These are phyloP conservation scores for Parochlus steinenii DNA, from an alignment of 2,888 invertebrate species.

Conservation along the genomic window DNA sequence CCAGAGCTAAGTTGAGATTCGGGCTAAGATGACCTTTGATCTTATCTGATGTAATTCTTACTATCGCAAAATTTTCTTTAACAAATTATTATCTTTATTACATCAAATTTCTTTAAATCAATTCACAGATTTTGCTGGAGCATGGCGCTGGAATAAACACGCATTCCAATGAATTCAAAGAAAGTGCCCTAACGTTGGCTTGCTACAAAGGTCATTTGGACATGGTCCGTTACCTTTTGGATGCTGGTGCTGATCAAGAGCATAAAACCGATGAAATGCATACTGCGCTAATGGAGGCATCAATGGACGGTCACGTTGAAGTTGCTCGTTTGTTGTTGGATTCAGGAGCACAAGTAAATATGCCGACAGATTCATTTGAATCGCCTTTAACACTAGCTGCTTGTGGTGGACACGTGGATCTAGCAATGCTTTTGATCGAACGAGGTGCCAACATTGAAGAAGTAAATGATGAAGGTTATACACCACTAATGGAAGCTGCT, in stretches of 20 bases:
- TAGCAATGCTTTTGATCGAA: conserved; percentile 89
- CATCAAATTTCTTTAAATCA: conserved; percentile 7
- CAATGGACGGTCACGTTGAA: conserved; percentile 99
- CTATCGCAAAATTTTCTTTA: conserved; percentile 3
- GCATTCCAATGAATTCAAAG: conserved; percentile 97
- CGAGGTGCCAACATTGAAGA: conserved; percentile 97
- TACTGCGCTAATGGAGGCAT: conserved; percentile 98
- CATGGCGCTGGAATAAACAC: conserved; percentile 97
- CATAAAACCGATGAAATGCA: conserved; percentile 99
- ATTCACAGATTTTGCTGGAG: conserved; percentile 54
- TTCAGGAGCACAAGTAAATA: conserved; percentile 93
- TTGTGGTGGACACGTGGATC: conserved; percentile 95
- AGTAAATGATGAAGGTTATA: conserved; percentile 98
- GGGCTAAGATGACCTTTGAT: conserved; percentile 28
- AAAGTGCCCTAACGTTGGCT: conserved; percentile 86
- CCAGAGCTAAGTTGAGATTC: conserved; percentile 15
- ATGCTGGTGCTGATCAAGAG: conserved; percentile 92
- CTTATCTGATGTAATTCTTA: conserved; percentile 28
- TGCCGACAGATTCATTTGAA: conserved; percentile 99
- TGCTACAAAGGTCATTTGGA: conserved; percentile 94
- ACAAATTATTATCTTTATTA: conserved; percentile 4
- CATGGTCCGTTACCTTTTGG: conserved; percentile 90
- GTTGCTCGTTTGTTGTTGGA: conserved; percentile 87
- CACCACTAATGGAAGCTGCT: conserved; percentile 98
- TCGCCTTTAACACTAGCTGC: conserved; percentile 96